phyloP scores from a whole-genome alignment of 1,140 invertebrate species.

The Yoshiicerus persimilis region DNA sequence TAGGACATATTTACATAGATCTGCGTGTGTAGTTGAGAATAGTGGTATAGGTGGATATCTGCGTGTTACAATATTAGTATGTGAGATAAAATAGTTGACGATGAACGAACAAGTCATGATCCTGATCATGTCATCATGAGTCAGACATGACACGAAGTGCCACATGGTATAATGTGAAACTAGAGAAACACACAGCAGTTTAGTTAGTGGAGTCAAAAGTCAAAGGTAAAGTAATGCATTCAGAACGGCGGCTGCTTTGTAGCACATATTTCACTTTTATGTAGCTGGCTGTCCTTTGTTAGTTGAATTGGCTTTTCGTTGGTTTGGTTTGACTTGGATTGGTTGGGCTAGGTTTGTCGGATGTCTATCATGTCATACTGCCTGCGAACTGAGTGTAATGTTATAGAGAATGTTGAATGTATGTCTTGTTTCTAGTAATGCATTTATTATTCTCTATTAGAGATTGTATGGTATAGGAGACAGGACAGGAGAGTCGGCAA shows the following conservation, averaged over 20 bases:
- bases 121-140: conserved; percentile 21
- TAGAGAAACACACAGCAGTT: neutral
- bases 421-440: neutral
- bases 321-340: neutral
- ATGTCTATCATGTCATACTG: neutral
- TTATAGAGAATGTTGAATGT: neutral
- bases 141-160: conserved; percentile 14
- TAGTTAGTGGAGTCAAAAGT: conserved; percentile 3
- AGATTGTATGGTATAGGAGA: neutral
- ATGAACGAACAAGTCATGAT: conserved; percentile 14
- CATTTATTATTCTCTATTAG: neutral
- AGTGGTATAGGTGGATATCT: neutral
- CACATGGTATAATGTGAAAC: neutral
- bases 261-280: conserved; percentile 11
- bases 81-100: conserved; percentile 8
- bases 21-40: neutral
- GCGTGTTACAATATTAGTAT: neutral
- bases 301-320: neutral
- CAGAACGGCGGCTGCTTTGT: neutral
- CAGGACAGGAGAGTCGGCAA: neutral
- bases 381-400: neutral
- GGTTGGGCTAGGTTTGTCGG: neutral
- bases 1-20: neutral
- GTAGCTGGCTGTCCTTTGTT: neutral
- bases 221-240: neutral